phyloP scores from a whole-genome alignment of 2,888 invertebrate genomes.

The Platynereis dumerilii region DNA sequence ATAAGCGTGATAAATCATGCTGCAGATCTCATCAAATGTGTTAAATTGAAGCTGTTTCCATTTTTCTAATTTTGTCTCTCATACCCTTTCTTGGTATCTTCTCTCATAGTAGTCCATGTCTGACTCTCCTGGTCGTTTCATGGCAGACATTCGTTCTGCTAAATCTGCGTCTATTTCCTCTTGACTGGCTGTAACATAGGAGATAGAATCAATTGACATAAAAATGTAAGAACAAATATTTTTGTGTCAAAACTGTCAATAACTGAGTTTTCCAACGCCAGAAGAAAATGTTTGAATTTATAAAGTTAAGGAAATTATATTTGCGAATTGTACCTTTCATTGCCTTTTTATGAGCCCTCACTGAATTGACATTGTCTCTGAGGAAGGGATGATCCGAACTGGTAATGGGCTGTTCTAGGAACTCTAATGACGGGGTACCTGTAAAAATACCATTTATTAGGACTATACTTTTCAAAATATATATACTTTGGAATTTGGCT shows the following conservation, averaged over 20 bases:
- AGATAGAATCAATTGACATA: neutral
- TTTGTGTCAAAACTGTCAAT: too few relatives aligned
- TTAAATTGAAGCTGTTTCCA: too few relatives aligned
- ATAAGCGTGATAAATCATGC: too few relatives aligned
- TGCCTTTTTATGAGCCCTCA: slow-evolving; percentile 39
- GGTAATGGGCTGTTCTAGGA: slow-evolving; percentile 58
- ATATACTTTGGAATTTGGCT: too few relatives aligned
- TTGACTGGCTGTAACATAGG: slow-evolving; percentile 6
- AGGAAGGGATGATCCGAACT: slow-evolving; percentile 58
- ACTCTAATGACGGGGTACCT: slow-evolving; percentile 58
- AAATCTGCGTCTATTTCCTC: slow-evolving; percentile 52
- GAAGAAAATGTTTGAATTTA: too few relatives aligned
- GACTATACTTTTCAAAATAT: too few relatives aligned
- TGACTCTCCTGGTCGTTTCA: slow-evolving; percentile 53
- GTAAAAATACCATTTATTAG: slow-evolving; percentile 3
- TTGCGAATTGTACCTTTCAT: slow-evolving; percentile 18
- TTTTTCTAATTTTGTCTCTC: too few relatives aligned
- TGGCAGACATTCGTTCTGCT: slow-evolving; percentile 51
- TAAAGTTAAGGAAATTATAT: too few relatives aligned
- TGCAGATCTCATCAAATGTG: too few relatives aligned
- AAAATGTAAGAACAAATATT: too few relatives aligned
- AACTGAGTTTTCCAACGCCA: too few relatives aligned
- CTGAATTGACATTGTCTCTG: slow-evolving; percentile 52
- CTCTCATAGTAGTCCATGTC: slow-evolving; percentile 63
- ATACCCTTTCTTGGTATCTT: slow-evolving; percentile 57